phyloP scores from a whole-genome alignment of 2,113 vertebrate genomes.

The Heteronetta atricapilla region DNA sequence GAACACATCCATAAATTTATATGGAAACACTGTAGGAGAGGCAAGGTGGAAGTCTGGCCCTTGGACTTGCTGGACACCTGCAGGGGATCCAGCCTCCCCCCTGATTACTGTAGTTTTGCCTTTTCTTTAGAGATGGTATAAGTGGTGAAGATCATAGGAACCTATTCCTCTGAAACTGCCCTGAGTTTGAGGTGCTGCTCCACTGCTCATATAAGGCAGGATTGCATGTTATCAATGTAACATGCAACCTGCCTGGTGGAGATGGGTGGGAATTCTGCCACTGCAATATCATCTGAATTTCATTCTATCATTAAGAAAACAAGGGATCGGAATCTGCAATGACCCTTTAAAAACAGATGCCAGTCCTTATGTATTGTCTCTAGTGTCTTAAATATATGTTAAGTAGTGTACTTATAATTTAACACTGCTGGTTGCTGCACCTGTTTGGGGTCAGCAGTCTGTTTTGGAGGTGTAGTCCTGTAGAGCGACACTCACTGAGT shows the following conservation, averaged over 20 bases:
- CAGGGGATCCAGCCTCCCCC: background rate
- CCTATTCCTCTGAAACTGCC: background rate
- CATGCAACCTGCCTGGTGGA: background rate
- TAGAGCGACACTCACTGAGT: background rate
- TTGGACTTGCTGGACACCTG: background rate
- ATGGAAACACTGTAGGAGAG: background rate
- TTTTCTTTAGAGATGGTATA: background rate
- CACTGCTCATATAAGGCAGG: background rate
- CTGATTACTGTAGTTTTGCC: fast-evolving
- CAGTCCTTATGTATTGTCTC: background rate
- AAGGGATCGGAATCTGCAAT: background rate
- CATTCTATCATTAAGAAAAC: no score
- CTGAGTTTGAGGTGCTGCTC: background rate
- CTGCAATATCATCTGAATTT: background rate
- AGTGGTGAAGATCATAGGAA: background rate
- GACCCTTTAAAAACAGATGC: background rate
- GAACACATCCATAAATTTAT: fast-evolving
- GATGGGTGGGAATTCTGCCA: background rate
- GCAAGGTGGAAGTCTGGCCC: fast-evolving
- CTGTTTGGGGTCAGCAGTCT: background rate
- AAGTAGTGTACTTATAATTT: background rate
- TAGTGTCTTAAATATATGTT: background rate
- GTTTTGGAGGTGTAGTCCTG: background rate
- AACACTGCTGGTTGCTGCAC: background rate
- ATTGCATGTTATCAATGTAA: fast-evolving